These are phyloP conservation scores for Ceratina calcarata DNA, from an alignment of 1,140 invertebrate species.

Conservation along the genomic window DNA sequence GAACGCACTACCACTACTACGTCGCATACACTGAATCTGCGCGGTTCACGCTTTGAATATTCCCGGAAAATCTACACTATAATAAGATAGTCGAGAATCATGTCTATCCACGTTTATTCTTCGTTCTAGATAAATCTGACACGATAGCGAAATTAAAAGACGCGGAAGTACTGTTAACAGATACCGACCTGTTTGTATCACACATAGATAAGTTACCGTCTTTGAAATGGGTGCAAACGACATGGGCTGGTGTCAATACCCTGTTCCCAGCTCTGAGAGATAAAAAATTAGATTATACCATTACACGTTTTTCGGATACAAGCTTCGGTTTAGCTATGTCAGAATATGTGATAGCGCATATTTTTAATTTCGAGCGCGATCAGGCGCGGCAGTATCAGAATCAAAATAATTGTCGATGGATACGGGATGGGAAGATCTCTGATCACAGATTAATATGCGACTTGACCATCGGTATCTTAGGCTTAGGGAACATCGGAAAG, in stretches of 20 bases:
- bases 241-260: constrained; percentile 79
- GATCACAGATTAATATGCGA: constrained; percentile 75
- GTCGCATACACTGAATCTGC: constrained; percentile 30
- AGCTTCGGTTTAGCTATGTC: constrained; percentile 81
- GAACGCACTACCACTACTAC: constrained; percentile 39
- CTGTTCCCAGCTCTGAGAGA: constrained; percentile 63
- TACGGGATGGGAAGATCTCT: constrained; percentile 68
- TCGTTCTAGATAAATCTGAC: constrained; percentile 52
- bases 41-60: constrained; percentile 5
- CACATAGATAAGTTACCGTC: constrained; percentile 72
- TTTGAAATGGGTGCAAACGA: constrained; percentile 79
- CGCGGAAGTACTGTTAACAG: constrained; percentile 77
- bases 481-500: constrained; percentile 79
- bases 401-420: constrained; percentile 76
- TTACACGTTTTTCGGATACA: constrained; percentile 79
- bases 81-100: too few relatives aligned
- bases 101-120: too few relatives aligned
- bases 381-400: constrained; percentile 74
- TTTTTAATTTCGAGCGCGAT: constrained; percentile 80
- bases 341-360: constrained; percentile 82
- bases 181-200: constrained; percentile 75
- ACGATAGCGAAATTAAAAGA: constrained; percentile 57
- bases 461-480: constrained; percentile 80
- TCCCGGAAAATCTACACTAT: constrained; percentile 36
- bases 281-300: constrained; percentile 62